Base-by-base conservation (phyloP, 2,888 invertebrate genomes). In the Acrocyrtus sp. region DNA sequence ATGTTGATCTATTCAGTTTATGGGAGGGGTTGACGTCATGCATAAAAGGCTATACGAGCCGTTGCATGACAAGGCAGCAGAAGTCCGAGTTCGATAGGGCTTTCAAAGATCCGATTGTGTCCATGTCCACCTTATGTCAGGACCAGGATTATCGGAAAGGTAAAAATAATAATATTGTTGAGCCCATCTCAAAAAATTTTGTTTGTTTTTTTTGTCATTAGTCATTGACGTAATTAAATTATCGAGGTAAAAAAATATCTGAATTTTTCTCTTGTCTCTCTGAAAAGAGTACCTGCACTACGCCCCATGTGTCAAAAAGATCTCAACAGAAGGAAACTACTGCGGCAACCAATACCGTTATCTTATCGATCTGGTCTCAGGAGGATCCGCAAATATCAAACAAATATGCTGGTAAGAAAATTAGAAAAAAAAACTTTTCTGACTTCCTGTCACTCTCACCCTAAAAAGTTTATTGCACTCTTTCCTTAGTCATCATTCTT, bases 321-420 rank as follows among this genome's bases (percentile, higher is more conserved):
- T 81, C 51, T 69, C 79, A 29, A 81, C 78, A n/a, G 76, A 81
- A 62, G 72, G 73, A 19, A 74, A 65, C 21, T 75, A 78, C 58
- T 81, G 81, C 63, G 81, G 81, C 12, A 76, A 77, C 39, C 81
- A 79, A 61, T 81, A 81, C 63, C 70, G 77, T 56, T 77, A 78
- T 57, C 66, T 81, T 27, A 79, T 81, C 58, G 79, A 79, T 57
- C 72, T 77, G 45, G 77, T 81, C 50, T 78, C 79, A 50, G 79
- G 77, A 53, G 78, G 75, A 63, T 62, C 78, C 19, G 70, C 75
- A 21, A 76, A 73, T 53, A 76, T 78, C 41, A 81, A 79, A 48
- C 74, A 76, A 73, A 73, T 81, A 62, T 81, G 81, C 60, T 81
- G 81, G 81, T 81, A 70, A 66, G 78, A n/a, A n/a, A n/a, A n/a